Evolutionary conservation across 1,140 invertebrate genomes (phyloP).

Genomic region (Aleiodes sp.): DNA sequence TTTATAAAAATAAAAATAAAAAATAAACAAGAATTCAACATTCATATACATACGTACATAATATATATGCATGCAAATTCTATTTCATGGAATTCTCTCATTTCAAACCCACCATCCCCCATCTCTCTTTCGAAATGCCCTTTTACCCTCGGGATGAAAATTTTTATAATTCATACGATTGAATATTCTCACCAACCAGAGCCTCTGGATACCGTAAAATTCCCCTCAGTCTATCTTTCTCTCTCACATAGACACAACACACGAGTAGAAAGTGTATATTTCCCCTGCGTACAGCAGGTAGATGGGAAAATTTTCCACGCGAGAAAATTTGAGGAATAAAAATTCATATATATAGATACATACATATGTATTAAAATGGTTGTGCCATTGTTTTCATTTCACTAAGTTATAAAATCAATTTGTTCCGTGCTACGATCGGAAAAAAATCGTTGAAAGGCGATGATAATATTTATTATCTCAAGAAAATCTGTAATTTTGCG

Average conservation of each 20-base stretch:
- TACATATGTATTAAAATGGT: neutral
- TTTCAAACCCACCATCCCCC: conserved; percentile 10
- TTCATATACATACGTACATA: conserved; percentile 38
- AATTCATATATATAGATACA: conserved; percentile 4
- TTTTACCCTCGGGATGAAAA: conserved; percentile 10
- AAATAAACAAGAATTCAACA: neutral
- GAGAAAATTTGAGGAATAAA: neutral
- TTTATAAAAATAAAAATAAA: too few species aligned
- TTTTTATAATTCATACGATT: conserved; percentile 27
- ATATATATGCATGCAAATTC: conserved; percentile 28
- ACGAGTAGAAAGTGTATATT: too few species aligned
- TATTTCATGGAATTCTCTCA: conserved; percentile 6
- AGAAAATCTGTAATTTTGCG: too few species aligned
- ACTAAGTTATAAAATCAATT: conserved; percentile 49
- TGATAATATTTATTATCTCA: too few species aligned
- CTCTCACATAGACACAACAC: too few species aligned
- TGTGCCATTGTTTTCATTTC: conserved; percentile 37
- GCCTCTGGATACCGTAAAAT: neutral
- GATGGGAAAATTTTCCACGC: neutral
- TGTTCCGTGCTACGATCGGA: conserved; percentile 45
- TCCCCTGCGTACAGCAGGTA: neutral
- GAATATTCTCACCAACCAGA: conserved; percentile 18
- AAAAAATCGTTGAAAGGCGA: too few species aligned
- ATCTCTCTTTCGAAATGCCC: neutral
- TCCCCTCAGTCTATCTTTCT: neutral